These are phyloP conservation scores for Autographa gamma DNA, from an alignment of 2,888 invertebrate genomes.

Conservation along the genomic window DNA sequence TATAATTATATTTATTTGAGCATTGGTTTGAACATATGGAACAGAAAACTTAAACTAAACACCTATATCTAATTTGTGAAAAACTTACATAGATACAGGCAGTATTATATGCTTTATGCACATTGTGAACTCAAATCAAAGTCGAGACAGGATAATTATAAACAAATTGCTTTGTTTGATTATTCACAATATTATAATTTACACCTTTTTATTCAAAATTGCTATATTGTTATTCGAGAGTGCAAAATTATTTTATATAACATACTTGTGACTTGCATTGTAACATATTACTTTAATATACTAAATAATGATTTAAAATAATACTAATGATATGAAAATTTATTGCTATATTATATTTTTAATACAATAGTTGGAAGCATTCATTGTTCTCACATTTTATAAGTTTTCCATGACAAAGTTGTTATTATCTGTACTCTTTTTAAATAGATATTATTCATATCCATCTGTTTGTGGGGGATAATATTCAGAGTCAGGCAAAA, in stretches of 20 bases:
- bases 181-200: not conserved
- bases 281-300: not conserved
- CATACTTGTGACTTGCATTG: too few relatives aligned
- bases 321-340: conserved; percentile 4
- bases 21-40: conserved; percentile 54
- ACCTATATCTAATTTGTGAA: conserved; percentile 51
- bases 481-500: conserved; percentile 6
- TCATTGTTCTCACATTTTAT: not conserved
- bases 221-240: not conserved
- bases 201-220: not conserved
- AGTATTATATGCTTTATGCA: conserved; percentile 34
- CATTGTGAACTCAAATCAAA: conserved; percentile 21
- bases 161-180: conserved; percentile 18
- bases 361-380: not conserved
- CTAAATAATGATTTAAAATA: conserved; percentile 1
- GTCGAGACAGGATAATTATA: conserved; percentile 6
- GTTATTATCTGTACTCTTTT: not conserved
- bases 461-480: conserved; percentile 14
- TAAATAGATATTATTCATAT: conserved; percentile 7
- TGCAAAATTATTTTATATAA: not conserved
- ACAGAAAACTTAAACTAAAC: conserved; percentile 45
- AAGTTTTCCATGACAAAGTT: not conserved
- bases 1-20: conserved; percentile 62
- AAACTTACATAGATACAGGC: conserved; percentile 42
- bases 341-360: not conserved